phyloP scores from a whole-genome alignment of 2,888 invertebrate genomes.

The Heliconius aoede region DNA sequence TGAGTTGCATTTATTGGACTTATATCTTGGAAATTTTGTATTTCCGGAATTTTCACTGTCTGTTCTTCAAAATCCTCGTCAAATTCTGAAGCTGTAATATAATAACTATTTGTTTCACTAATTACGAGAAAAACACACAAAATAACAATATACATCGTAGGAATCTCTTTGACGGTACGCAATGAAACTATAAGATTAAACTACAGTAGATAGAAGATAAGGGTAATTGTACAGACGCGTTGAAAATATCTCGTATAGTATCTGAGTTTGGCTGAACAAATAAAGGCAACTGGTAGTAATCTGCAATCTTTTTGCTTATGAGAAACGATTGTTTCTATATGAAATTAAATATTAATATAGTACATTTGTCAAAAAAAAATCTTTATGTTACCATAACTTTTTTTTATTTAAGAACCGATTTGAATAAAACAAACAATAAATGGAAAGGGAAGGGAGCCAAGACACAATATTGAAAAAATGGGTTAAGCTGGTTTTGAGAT shows the following conservation, averaged over 20 bases:
- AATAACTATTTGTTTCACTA: conserved; percentile 58
- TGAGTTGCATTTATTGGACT: conserved; percentile 54
- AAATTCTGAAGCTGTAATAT: conserved; percentile 53
- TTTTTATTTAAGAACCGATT: too few relatives aligned
- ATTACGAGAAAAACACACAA: conserved; percentile 62
- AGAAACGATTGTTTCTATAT: too few relatives aligned
- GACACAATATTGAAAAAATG: too few relatives aligned
- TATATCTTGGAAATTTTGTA: conserved; percentile 62
- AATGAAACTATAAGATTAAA: conserved; percentile 65
- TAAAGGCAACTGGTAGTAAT: conserved; percentile 2
- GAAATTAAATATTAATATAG: too few relatives aligned
- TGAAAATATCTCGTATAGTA: conserved; percentile 43
- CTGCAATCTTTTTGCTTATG: background rate
- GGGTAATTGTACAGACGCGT: conserved; percentile 60
- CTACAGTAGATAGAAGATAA: conserved; percentile 65
- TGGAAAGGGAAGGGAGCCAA: too few relatives aligned
- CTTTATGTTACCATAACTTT: too few relatives aligned
- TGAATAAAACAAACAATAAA: too few relatives aligned
- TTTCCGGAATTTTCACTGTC: conserved; percentile 69
- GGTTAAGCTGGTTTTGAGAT: too few relatives aligned
- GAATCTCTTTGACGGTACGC: conserved; percentile 58
- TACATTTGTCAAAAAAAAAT: too few relatives aligned
- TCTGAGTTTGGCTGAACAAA: conserved; percentile 6
- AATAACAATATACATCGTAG: conserved; percentile 67
- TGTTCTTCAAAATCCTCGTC: conserved; percentile 58